These are phyloP conservation scores for Episyrphus balteatus DNA, from an alignment of 1,140 invertebrate genomes.

Conservation along the genomic window DNA sequence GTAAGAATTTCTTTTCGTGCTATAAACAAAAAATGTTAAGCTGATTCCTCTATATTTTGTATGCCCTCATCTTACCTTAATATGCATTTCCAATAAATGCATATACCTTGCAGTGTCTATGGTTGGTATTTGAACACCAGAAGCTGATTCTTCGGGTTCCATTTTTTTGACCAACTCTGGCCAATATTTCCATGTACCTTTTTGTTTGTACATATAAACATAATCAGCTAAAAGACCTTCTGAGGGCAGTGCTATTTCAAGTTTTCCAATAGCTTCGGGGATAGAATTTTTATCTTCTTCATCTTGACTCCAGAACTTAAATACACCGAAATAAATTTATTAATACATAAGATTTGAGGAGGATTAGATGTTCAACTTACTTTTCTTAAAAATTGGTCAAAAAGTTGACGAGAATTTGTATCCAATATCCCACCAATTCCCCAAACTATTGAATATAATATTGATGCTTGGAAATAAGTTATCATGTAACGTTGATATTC, in stretches of 20 bases:
- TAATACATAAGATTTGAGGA: background rate
- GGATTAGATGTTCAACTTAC: slow-evolving; percentile 11
- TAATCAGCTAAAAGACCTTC: slow-evolving; percentile 72
- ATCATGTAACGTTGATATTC: slow-evolving; percentile 53
- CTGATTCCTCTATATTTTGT: background rate
- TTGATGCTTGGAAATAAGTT: slow-evolving; percentile 64
- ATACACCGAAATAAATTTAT: background rate
- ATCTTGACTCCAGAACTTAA: slow-evolving; percentile 4
- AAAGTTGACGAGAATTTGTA: slow-evolving; percentile 56
- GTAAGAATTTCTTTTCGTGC: slow-evolving; percentile 55
- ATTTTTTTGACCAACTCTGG: slow-evolving; percentile 45
- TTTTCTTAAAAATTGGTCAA: slow-evolving; percentile 54
- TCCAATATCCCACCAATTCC: slow-evolving; percentile 70
- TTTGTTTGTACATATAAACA: slow-evolving; percentile 61
- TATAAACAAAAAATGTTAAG: slow-evolving; percentile 13
- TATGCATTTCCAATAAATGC: slow-evolving; percentile 54
- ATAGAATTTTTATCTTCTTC: slow-evolving; percentile 48
- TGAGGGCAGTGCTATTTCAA: slow-evolving; percentile 59
- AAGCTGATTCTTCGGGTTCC: slow-evolving; percentile 28
- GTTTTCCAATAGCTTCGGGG: slow-evolving; percentile 52
- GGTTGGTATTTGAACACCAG: slow-evolving; percentile 54
- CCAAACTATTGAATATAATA: slow-evolving; percentile 70
- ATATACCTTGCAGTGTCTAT: slow-evolving; percentile 72
- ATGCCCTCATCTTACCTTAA: slow-evolving; percentile 26
- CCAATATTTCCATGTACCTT: slow-evolving; percentile 68